Evolutionary conservation across 2,888 invertebrate species (phyloP).

Genomic region (Tipula confusa): DNA sequence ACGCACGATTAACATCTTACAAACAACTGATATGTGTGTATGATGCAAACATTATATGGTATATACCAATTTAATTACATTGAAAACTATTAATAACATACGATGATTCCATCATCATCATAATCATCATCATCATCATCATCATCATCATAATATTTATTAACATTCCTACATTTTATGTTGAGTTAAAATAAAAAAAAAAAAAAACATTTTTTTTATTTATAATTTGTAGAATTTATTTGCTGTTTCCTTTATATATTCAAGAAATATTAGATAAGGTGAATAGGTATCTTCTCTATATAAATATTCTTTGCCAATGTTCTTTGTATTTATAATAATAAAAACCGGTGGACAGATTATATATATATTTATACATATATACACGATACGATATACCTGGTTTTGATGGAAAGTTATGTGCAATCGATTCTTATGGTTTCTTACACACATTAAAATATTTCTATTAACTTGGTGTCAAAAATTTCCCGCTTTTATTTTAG

Average conservation of each 20-base stretch:
- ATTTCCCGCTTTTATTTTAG: background rate
- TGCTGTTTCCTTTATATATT: constrained; percentile 16
- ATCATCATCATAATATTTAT: background rate
- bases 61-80: constrained; percentile 9
- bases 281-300: constrained; percentile 3
- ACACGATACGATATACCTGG: background rate
- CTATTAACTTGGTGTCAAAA: background rate
- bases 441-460: background rate
- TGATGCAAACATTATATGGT: background rate
- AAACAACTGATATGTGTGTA: background rate
- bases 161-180: constrained; percentile 20
- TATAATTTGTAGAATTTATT: constrained; percentile 20
- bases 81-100: constrained; percentile 7
- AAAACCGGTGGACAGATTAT: constrained; percentile 6
- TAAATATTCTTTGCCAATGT: background rate
- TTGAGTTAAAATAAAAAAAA: background rate
- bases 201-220: background rate
- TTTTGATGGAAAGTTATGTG: background rate
- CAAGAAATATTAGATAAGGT: constrained; percentile 12
- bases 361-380: no score
- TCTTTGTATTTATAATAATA: background rate
- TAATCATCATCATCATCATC: background rate
- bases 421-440: background rate
- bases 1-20: background rate
- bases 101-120: background rate